Evolutionary conservation across 1,140 invertebrate species (phyloP), one percentile per base, ranked within the genome.

Genomic region (Zaprionus vittiger): DNA sequence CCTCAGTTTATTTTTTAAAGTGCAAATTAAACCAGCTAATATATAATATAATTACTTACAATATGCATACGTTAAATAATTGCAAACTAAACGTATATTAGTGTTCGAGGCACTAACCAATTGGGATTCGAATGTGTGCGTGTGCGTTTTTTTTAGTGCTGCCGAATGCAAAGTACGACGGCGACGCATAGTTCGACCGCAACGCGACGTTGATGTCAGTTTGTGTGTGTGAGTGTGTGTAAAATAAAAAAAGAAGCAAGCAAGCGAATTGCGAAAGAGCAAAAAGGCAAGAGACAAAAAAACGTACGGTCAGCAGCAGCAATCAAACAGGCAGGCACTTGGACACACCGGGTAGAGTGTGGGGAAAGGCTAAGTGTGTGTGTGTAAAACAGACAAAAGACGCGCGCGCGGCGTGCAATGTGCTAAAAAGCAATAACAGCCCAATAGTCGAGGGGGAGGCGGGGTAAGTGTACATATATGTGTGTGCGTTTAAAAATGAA

Each of bases 261-360:
- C 68, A 75, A 70, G 44, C 68, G 66, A 83, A 83, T 83, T 83
- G 80, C 80, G 77, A 82, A 82, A 82, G 80, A 78, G 68, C 41
- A 71, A 65, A 76, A 71, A 76, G 31, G 54, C 73, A 75, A 82
- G 79, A 79, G 62, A 63, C 63, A 70, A 69, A 70, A 78, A 80
- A 75, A 47, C 49, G 34, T 73, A 73, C 49, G 64, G 65, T 64
- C 80, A 81, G 73, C 41, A 44, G 41, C 56, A 47, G 41, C 57
- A 76, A 76, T 66, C 62, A 64, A 76, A 72, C 44, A 64, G 28
- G 28, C 47, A 47, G 28, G 28, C 47, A 17, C n/a, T 47, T 47
- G 41, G 41, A 7, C 41, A 47, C 41, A 38, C 38, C 20, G 54
- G 38, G 31, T 31, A 34, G 22, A 24, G 22, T 41, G 49, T 12